Evolutionary conservation across 2,797 vertebrate genomes (phyloP), one percentile per base, ranked within the genome.

Genomic region (Aeoliscus strigatus): DNA sequence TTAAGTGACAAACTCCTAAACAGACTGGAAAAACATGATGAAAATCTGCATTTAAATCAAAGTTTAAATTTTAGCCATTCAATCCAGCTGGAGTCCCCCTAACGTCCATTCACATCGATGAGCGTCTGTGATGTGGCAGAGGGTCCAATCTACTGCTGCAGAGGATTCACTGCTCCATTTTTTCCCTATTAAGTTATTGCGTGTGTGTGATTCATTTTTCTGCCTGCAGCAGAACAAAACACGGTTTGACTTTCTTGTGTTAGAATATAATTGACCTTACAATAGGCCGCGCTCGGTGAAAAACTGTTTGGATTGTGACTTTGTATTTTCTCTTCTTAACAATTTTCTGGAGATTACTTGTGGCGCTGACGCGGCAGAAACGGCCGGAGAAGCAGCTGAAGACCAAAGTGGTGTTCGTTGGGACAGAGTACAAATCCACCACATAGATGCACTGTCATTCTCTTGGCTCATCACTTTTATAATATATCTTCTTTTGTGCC

Each of bases 321-420:
- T 63, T 56, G 44, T 35, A 34, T 17, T 66, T 59, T 66, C 47
- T 48, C 44, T 46, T 50, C 32, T 60, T 63, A 77, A 65, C 65
- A 56, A 27, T 59, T 77, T 66, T 54, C 23, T 33, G 51, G 41
- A 55, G 58, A 60, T 57, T 51, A 31, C 9, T 52, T 17, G 28
- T 4, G 17, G 11, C 52, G 54, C 40, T 51, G 16, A 33, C 47
- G 55, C 33, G 29, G 26, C 51, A 47, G n/a, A 43, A 55, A 53
- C 60, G 6, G 9, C 5, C 15, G 7, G 27, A 43, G 48, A 51
- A 40, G 42, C 53, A 45, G 48, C 66, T 42, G 9, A 30, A 51
- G 42, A 50, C 30, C 16, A 43, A 26, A 51, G 37, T 5, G 4
- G 10, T n/a, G 18, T 26, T 8, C 21, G 14, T 13, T 21, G 21